Evolutionary conservation across 2,888 invertebrate species (phyloP), one percentile per base, ranked within the genome.

Genomic region (Cantharis lateralis): DNA sequence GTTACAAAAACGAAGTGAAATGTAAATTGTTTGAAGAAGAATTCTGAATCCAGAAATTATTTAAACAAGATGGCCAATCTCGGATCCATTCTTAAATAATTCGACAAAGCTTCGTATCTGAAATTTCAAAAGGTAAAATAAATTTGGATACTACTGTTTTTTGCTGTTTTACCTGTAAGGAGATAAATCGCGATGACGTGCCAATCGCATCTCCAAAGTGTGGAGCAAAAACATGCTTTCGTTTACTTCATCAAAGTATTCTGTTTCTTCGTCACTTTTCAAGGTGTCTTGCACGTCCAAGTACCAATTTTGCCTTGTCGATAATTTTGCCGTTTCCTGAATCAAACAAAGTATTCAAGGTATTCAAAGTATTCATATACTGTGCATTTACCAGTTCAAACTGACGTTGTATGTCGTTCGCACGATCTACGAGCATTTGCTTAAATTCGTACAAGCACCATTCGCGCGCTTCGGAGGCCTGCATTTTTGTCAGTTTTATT

Each of bases 371-470:
- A n/a, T n/a, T n/a, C n/a, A n/a, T n/a, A n/a, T n/a, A n/a, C 10
- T 15, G n/a, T 9, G 0, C n/a, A 18, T 77, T 62, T 84, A 93
- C 93, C 88, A 89, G 89, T 81, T 95, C 93, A 84, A 93, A 94
- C 80, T 92, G 89, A 20, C 89, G 89, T 81, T 94, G 93, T 20
- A 95, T 91, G 48, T 91, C 86, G 79, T 91, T 92, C 15, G 94
- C 93, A 62, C 94, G 88, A 0, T 90, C 89, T 4, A 94, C 87
- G 78, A 93, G 90, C 32, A 91, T 89, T 0, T 91, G 87, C 83
- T 93, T 93, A 81, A 94, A 93, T 84, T 95, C 94, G 71, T 89
- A 89, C 63, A 95, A 87, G 78, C 95, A 95, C 4, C 91, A 84
- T 0, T 90, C 86, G 13, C 90, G 90, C 32, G 92, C 88, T 70